Percentiles rank a stretch among this genome's conserved stretches.
These are phyloP conservation scores for Carollia perspicillata DNA, from an alignment of 2,113 vertebrate species.

Conservation along the genomic window DNA sequence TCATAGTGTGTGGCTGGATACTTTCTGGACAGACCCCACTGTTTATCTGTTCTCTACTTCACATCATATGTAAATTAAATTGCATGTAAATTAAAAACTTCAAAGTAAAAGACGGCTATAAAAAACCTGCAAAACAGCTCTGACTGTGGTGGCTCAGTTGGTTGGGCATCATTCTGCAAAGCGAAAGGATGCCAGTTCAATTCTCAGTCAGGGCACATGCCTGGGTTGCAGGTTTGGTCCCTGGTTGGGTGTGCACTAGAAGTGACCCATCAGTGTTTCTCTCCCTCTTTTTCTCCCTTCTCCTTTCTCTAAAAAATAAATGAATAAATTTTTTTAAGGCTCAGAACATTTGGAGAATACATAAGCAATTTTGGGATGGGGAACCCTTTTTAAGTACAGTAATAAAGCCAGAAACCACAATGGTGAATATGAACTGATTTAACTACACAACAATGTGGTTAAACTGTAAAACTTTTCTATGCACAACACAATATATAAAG, in stretches of 20 bases:
- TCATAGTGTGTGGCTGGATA: too few relatives aligned
- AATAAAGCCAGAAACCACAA: not conserved
- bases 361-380: not conserved
- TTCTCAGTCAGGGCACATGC: too few relatives aligned
- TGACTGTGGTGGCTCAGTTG: too few relatives aligned
- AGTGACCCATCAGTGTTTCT: too few relatives aligned
- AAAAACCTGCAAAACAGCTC: not conserved
- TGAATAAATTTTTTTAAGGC: too few relatives aligned
- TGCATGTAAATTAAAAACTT: not conserved
- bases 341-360: not conserved
- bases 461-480: not conserved
- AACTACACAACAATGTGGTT: not conserved
- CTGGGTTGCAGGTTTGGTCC: too few relatives aligned
- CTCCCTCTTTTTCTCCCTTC: too few relatives aligned
- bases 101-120: not conserved
- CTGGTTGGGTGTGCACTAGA: too few relatives aligned
- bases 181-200: too few relatives aligned
- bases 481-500: not conserved
- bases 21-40: too few relatives aligned
- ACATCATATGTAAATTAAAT: not conserved
- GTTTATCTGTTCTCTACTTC: not conserved
- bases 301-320: too few relatives aligned
- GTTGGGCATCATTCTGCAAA: too few relatives aligned
- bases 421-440: not conserved
- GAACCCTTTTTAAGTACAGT: not conserved